Percentiles rank a stretch among this genome's conserved stretches.
phyloP scores from a whole-genome alignment of 1,140 invertebrate species.

The Hestina assimilis region DNA sequence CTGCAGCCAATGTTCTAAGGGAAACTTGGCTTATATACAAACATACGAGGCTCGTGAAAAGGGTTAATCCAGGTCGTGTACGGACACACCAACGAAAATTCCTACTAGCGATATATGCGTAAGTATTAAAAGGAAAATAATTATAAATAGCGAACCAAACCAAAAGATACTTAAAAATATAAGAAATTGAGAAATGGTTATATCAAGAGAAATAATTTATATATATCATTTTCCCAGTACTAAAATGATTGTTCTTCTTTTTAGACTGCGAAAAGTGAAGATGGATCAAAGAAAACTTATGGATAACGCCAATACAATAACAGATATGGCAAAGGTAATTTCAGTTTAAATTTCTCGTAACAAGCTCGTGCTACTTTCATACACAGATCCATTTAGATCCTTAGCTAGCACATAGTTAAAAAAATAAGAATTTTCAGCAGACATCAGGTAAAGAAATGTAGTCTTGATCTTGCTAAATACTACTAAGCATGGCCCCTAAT shows the following conservation, averaged over 20 bases:
- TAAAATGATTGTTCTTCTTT: slow-evolving; percentile 53
- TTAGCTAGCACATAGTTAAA: slow-evolving; percentile 38
- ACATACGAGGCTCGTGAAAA: slow-evolving; percentile 98
- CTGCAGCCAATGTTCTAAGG: slow-evolving; percentile 98
- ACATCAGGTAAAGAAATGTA: neutral
- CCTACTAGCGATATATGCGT: slow-evolving; percentile 99
- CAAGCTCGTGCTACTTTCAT: slow-evolving; percentile 61
- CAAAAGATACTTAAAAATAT: no score
- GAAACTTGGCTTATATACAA: slow-evolving; percentile 99
- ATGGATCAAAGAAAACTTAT: slow-evolving; percentile 99
- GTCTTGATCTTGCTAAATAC: neutral
- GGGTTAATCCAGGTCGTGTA: slow-evolving; percentile 96
- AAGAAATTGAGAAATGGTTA: no score
- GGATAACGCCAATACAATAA: slow-evolving; percentile 99
- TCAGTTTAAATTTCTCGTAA: slow-evolving; percentile 21
- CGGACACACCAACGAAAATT: slow-evolving; percentile 99
- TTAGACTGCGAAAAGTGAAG: slow-evolving; percentile 98
- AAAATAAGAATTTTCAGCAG: neutral
- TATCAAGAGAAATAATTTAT: no score
- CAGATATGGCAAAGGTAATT: slow-evolving; percentile 99
- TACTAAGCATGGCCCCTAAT: slow-evolving; percentile 4
- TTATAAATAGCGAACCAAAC: no score
- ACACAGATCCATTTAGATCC: slow-evolving; percentile 54
- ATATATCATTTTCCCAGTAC: no score
- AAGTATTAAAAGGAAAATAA: no score